Evolutionary conservation across 2,113 vertebrate genomes (phyloP).

Genomic region (Fulica atra): DNA sequence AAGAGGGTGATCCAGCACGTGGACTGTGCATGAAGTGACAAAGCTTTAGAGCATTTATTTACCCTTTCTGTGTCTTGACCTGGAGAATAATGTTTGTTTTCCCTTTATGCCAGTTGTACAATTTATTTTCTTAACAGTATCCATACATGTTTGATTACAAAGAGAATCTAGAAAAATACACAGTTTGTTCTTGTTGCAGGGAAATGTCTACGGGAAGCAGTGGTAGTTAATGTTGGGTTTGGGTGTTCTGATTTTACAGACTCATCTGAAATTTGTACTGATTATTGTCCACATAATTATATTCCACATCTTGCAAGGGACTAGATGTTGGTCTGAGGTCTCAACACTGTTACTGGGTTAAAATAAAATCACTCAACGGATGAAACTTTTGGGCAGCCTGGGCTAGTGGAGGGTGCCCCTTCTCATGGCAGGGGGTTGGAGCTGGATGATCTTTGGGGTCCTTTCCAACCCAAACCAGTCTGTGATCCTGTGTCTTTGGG

Average conservation of each 20-base stretch:
- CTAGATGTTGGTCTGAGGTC: neutral
- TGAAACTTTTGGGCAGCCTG: too few species aligned
- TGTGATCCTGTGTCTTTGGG: too few species aligned
- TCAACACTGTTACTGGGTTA: neutral
- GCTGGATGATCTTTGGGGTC: too few species aligned
- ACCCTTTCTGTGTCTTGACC: neutral
- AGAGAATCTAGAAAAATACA: too few species aligned
- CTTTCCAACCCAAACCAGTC: too few species aligned
- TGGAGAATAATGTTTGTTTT: neutral
- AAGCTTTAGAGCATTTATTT: neutral
- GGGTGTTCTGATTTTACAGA: neutral
- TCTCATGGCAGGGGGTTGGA: too few species aligned
- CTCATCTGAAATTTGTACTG: neutral
- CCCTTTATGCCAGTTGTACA: neutral
- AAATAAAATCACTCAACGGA: neutral
- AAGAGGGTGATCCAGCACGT: neutral
- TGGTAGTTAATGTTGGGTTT: neutral
- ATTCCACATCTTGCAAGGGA: neutral
- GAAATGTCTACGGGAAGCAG: neutral
- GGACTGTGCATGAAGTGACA: neutral
- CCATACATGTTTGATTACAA: neutral
- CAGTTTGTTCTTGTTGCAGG: neutral
- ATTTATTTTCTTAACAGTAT: neutral
- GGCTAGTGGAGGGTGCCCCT: too few species aligned
- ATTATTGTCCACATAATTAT: too few species aligned